Evolutionary conservation across 2,888 invertebrate species (phyloP).

Genomic region (Dinocampus coccinellae): DNA sequence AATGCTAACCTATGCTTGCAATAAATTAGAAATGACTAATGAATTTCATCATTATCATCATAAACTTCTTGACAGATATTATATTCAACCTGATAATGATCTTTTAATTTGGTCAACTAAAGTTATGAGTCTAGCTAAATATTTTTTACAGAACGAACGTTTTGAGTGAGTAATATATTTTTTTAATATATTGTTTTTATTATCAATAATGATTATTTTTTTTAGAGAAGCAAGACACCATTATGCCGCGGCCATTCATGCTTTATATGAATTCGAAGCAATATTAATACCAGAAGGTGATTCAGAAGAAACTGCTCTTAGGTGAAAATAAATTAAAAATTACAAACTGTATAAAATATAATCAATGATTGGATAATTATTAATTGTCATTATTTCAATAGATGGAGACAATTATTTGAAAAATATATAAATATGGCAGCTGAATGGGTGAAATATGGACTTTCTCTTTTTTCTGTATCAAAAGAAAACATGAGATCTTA

Average conservation of each 20-base stretch:
- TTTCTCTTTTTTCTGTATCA: slow-evolving; percentile 73
- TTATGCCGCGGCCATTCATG: slow-evolving; percentile 74
- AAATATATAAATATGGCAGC: slow-evolving; percentile 72
- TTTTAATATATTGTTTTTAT: too few species aligned
- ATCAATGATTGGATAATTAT: too few species aligned
- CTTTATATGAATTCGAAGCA: slow-evolving; percentile 73
- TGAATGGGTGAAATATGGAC: slow-evolving; percentile 75
- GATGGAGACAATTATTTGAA: too few species aligned
- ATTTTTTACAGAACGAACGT: slow-evolving; percentile 65
- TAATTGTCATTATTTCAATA: too few species aligned
- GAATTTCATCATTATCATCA: slow-evolving; percentile 73
- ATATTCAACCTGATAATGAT: slow-evolving; percentile 73
- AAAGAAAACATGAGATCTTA: too few species aligned
- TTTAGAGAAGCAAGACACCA: slow-evolving; percentile 75
- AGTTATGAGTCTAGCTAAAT: slow-evolving; percentile 72
- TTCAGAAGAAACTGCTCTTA: slow-evolving; percentile 41
- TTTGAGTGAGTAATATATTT: slow-evolving; percentile 54
- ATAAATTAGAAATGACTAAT: slow-evolving; percentile 71
- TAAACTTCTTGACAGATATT: slow-evolving; percentile 72
- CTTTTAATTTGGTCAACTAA: slow-evolving; percentile 74
- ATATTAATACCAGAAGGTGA: slow-evolving; percentile 70
- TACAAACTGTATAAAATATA: too few species aligned
- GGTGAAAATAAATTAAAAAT: too few species aligned
- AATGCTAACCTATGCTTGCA: slow-evolving; percentile 75
- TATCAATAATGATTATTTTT: slow-evolving; percentile 8